Base-by-base conservation (phyloP, 2,888 invertebrate genomes). In the Campopleginae sp. region DNA sequence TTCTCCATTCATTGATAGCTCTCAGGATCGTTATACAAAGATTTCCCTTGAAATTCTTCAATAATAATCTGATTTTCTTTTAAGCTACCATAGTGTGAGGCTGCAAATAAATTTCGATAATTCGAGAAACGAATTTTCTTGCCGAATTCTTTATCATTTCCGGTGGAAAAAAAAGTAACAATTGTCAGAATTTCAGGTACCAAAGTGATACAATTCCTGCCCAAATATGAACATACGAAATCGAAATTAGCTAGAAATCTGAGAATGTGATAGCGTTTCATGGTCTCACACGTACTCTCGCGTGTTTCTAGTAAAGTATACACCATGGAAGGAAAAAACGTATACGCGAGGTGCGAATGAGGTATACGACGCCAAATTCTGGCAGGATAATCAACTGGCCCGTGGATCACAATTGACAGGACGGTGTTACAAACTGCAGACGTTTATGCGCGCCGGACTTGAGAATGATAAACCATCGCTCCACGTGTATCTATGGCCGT, bases 351-450 rank as follows among this genome's bases (percentile, higher is more conserved):
- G 31, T 33, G 48, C 12, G 48, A 76, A 76, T 27, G n/a, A 31
- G 6, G 63, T 38, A 42, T 54, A 42, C 66, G 42, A 77, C 4
- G 54, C 42, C 23, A 8, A 54, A 66, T 77, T 66, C 54, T 46
- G 23, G 12, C 23, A 65, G 17, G 54, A 78, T 38, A 70, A 48
- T n/a, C 44, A 31, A 68, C 54, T 54, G 14, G 46, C 61, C 23
- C 27, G 23, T 48, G 71, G 33, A 79, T 48, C 33, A 58, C 58
- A 78, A 78, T 78, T 58, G 61, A 38, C 48, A 38, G 7, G 44
- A 58, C 70, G 19, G 58, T 44, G 58, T 70, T 48, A 42, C 61
- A 48, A 65, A 77, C 48, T 76, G 63, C 77, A 33, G 63, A 31
- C 38, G 63, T 70, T 33, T 19, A 76, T 68, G 31, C 31, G 17